phyloP scores from a whole-genome alignment of 1,140 invertebrate species.

The Drosophila murphyi region DNA sequence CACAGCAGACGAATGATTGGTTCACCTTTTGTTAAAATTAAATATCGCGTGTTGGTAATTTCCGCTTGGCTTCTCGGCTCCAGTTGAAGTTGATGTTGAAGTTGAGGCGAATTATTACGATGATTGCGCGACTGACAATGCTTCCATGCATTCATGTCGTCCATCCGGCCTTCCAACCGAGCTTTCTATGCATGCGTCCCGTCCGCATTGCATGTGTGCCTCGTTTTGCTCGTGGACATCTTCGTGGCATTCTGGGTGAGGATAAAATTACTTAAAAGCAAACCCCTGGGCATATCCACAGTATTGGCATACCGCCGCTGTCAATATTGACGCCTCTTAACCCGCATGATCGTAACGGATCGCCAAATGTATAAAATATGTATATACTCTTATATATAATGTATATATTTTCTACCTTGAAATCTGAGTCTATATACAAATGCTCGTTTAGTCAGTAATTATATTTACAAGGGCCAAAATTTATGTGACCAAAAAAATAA shows the following conservation, averaged over 20 bases:
- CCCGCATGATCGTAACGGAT: slow-evolving; percentile 61
- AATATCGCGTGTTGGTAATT: slow-evolving; percentile 82
- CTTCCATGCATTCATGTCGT: slow-evolving; percentile 77
- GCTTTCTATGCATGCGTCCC: slow-evolving; percentile 60
- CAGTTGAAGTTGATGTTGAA: slow-evolving; percentile 73
- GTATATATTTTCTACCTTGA: neutral
- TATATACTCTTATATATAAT: slow-evolving; percentile 7
- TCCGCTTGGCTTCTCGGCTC: slow-evolving; percentile 72
- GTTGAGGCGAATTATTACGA: slow-evolving; percentile 81
- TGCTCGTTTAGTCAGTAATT: neutral
- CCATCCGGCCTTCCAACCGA: slow-evolving; percentile 68
- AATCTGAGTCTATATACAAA: neutral
- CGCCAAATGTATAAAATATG: slow-evolving; percentile 45
- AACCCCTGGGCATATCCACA: slow-evolving; percentile 74
- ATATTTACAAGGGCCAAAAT: no score
- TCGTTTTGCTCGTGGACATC: slow-evolving; percentile 69
- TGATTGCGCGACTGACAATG: slow-evolving; percentile 80
- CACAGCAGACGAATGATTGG: slow-evolving; percentile 75
- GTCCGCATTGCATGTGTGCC: slow-evolving; percentile 63
- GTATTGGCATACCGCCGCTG: slow-evolving; percentile 71
- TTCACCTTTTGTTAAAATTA: slow-evolving; percentile 80
- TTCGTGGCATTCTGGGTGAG: slow-evolving; percentile 81
- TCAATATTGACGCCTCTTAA: slow-evolving; percentile 80
- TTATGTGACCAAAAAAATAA: no score
- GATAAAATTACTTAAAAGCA: slow-evolving; percentile 78